Percentiles rank a stretch among this genome's conserved stretches.
These are phyloP conservation scores for Yponomeuta malinellus DNA, from an alignment of 2,888 invertebrate species.

Conservation along the genomic window DNA sequence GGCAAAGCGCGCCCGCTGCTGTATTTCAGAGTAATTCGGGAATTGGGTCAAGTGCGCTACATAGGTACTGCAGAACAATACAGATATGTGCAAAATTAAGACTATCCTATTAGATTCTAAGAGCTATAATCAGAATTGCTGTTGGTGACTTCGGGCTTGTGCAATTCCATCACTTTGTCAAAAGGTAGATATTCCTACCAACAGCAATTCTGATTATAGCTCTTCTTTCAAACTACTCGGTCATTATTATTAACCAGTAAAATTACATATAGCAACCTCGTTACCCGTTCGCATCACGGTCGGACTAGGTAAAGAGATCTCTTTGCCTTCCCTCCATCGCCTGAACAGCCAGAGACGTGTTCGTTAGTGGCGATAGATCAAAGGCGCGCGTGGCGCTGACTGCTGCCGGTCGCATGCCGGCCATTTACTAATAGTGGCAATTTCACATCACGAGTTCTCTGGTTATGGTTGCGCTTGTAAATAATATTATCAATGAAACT, in stretches of 20 bases:
- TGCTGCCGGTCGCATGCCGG: neutral
- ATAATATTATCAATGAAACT: no score
- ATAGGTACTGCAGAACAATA: neutral
- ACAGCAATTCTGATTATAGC: no score
- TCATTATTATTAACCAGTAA: no score
- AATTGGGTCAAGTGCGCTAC: neutral
- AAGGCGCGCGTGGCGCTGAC: neutral
- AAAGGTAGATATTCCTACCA: no score
- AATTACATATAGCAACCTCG: no score
- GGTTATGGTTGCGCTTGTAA: neutral
- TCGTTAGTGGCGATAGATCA: neutral
- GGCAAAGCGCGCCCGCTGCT: neutral
- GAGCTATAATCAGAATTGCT: no score
- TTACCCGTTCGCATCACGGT: no score
- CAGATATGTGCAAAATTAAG: no score
- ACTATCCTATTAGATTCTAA: no score
- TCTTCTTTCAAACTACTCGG: no score
- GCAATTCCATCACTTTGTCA: no score
- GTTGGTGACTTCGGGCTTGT: no score
- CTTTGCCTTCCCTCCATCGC: neutral
- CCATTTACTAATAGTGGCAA: neutral
- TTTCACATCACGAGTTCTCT: neutral
- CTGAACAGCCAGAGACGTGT: neutral
- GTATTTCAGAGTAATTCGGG: neutral
- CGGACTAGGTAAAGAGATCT: neutral